A percentile compares a stretch with the other conserved stretches of the same genome.
Conservation (phyloP, 2,888 invertebrate genomes). For the Pterostichus niger region DNA sequence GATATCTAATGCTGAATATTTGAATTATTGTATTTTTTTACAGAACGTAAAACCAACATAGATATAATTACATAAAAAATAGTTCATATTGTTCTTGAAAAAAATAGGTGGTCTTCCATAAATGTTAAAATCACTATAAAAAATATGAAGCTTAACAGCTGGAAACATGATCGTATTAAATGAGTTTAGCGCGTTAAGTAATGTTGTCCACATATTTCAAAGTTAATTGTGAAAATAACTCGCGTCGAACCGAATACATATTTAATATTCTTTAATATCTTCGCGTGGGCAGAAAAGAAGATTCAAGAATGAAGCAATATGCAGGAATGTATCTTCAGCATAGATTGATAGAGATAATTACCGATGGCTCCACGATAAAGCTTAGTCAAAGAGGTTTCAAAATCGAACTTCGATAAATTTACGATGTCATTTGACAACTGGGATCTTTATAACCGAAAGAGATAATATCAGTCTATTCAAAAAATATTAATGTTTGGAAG, state of each 20-base stretch:
- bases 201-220: slow-evolving; percentile 47
- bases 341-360: slow-evolving; percentile 65
- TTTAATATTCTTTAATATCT: slow-evolving; percentile 35
- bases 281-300: slow-evolving; percentile 39
- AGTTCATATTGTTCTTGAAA: too few species aligned
- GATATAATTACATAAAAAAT: too few species aligned
- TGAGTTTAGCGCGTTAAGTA: slow-evolving; percentile 24
- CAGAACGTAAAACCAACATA: too few species aligned
- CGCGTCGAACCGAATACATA: slow-evolving; percentile 47
- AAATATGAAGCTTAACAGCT: slow-evolving; percentile 11
- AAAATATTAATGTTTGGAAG: slow-evolving; percentile 42
- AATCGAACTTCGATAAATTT: slow-evolving; percentile 58
- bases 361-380: slow-evolving; percentile 49
- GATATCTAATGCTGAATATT: too few species aligned
- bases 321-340: slow-evolving; percentile 36
- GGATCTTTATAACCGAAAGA: slow-evolving; percentile 48
- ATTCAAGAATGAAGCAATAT: slow-evolving; percentile 32
- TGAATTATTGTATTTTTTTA: too few species aligned
- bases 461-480: slow-evolving; percentile 45
- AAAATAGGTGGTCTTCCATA: neutral
- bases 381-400: slow-evolving; percentile 41
- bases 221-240: slow-evolving; percentile 49
- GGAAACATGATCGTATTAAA: slow-evolving; percentile 23
- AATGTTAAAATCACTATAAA: neutral
- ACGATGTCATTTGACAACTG: slow-evolving; percentile 53